Base-by-base conservation (phyloP, 1,140 invertebrate species). In the Heliconius congener region DNA sequence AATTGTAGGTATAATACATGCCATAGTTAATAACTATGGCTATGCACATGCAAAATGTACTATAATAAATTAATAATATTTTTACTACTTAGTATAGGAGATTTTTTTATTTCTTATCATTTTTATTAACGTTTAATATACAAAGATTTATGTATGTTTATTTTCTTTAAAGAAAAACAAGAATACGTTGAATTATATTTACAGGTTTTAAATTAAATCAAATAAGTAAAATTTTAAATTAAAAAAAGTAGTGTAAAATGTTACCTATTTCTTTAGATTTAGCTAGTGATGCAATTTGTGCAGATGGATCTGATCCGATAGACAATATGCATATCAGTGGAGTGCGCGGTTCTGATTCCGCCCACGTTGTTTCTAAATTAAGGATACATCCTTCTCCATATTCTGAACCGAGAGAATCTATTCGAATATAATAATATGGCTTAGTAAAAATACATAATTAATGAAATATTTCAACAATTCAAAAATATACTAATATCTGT, bases 231-330 rank as follows among this genome's bases (percentile, higher is more conserved):
- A 50, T 73, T 73, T 55, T n/a, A 70, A 76, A 37, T 18, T 66
- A 16, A 19, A 77, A 71, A 71, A 71, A 66, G 66, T 76, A 66
- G 66, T 76, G 9, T 6, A 50, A 34, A 30, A 55, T 94, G 95
- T 96, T 95, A 98, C 98, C 95, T 39, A 98, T 97, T 86, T 97
- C 96, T 93, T 98, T 98, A 79, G 97, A 95, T 94, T 99, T 99
- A 1, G 98, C 98, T 70, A 99, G 92, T 16, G 95, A 94, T 70
- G 97, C 97, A 81, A 99, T 99, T 94, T 98, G 98, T n/a, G 97
- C 97, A 46, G 98, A 99, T 2, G 99, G 99, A 95, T 99, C 99
- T 0, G 98, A 99, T 9, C 99, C 98, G 85, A 98, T 99, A 0
- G 98, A 99, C 8, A 99, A 94, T 76, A 99, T 97, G 88, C 99